Percentiles rank a stretch among this genome's conserved stretches.
Conservation (phyloP, 2,113 vertebrate species). For the Mesitornis unicolor region DNA sequence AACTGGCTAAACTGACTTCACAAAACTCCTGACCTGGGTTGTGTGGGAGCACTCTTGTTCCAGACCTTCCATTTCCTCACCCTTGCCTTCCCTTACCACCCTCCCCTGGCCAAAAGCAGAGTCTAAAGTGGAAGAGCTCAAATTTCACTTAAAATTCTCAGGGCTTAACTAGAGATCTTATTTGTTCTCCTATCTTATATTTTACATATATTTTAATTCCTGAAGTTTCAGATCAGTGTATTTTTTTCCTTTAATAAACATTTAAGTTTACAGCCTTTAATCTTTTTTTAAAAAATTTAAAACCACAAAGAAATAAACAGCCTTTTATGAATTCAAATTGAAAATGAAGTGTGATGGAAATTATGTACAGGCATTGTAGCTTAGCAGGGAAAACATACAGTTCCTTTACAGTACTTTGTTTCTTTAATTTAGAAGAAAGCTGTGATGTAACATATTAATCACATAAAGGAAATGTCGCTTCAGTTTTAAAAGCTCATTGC, state of each 20-base stretch:
- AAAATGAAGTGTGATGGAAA: conserved; percentile 38
- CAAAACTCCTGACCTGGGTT: neutral
- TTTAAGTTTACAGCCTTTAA: conserved; percentile 22
- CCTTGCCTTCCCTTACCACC: neutral
- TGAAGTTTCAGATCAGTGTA: neutral
- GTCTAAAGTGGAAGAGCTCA: neutral
- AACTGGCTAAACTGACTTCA: neutral
- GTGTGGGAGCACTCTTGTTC: neutral
- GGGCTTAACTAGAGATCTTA: neutral
- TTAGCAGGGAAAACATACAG: conserved; percentile 46
- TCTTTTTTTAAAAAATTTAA: conserved; percentile 36
- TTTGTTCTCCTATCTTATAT: neutral
- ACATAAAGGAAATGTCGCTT: conserved; percentile 21
- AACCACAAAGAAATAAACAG: conserved; percentile 30
- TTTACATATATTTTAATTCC: conserved; percentile 27
- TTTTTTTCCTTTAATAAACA: conserved; percentile 38
- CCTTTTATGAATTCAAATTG: conserved; percentile 60
- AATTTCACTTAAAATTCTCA: neutral
- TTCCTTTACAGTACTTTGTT: conserved; percentile 21
- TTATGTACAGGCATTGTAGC: conserved; percentile 37
- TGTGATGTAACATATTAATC: conserved; percentile 56
- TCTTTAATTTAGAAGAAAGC: conserved; percentile 57
- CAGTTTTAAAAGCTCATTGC: conserved; percentile 55
- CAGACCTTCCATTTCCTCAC: neutral
- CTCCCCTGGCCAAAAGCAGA: neutral